Evolutionary conservation across 2,797 vertebrate species (phyloP).

Genomic region (Oophaga sylvatica): DNA sequence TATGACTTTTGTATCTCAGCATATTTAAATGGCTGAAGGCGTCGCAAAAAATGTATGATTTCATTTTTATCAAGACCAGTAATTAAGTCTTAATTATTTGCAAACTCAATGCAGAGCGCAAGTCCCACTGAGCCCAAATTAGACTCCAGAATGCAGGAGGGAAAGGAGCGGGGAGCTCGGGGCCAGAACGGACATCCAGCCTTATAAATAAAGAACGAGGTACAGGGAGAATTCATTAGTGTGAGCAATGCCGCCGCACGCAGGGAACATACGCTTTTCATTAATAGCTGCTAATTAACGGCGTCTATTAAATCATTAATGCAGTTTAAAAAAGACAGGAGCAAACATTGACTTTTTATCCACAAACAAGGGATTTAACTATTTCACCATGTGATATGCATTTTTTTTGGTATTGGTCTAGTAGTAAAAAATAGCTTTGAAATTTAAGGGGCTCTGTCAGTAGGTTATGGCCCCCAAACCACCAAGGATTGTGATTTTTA

Average conservation of each 20-base stretch:
- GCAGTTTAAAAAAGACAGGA: slow-evolving; percentile 19
- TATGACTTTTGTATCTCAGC: slow-evolving; percentile 4
- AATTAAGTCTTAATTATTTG: slow-evolving; percentile 34
- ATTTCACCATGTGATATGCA: not conserved
- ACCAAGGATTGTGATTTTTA: too few species aligned
- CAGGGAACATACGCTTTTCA: slow-evolving; percentile 20
- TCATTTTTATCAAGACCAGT: not conserved
- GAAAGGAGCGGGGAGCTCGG: not conserved
- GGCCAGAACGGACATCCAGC: slow-evolving; percentile 21
- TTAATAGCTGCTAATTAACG: slow-evolving; percentile 46
- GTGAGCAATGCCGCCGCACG: slow-evolving; percentile 16
- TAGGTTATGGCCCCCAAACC: too few species aligned
- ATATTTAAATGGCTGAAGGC: not conserved
- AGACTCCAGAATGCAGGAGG: not conserved
- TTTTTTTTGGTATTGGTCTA: not conserved
- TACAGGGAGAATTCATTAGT: slow-evolving; percentile 34
- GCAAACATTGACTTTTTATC: slow-evolving; percentile 33
- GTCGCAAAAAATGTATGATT: not conserved
- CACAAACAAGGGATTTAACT: slow-evolving; percentile 12
- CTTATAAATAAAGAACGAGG: slow-evolving; percentile 48
- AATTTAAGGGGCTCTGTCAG: not conserved
- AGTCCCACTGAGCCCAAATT: slow-evolving; percentile 4
- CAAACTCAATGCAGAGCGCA: not conserved
- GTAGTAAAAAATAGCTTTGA: not conserved
- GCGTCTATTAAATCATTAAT: slow-evolving; percentile 39